Evolutionary conservation across 2,888 invertebrate genomes (phyloP).

Genomic region (Penaeus monodon): DNA sequence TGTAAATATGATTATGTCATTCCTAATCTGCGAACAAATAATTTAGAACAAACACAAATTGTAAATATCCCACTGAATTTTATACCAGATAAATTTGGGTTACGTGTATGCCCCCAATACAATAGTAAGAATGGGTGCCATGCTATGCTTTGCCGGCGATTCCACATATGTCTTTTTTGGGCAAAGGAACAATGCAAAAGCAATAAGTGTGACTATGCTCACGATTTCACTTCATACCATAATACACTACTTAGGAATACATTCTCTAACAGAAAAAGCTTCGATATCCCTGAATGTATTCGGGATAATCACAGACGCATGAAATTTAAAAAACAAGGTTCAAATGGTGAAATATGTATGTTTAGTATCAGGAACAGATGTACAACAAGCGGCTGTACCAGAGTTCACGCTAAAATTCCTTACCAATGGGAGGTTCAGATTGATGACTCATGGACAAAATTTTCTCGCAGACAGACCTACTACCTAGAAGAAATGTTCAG

Average conservation of each 20-base stretch:
- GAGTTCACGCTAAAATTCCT: slow-evolving; percentile 29
- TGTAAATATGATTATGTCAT: slow-evolving; percentile 46
- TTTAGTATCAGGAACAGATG: slow-evolving; percentile 41
- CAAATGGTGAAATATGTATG: slow-evolving; percentile 33
- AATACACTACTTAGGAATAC: slow-evolving; percentile 17
- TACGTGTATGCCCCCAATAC: slow-evolving; percentile 46
- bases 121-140: slow-evolving; percentile 42
- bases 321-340: neutral
- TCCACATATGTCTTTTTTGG: slow-evolving; percentile 55
- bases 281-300: slow-evolving; percentile 5
- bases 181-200: slow-evolving; percentile 34
- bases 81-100: slow-evolving; percentile 18
- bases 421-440: slow-evolving; percentile 52
- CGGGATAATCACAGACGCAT: slow-evolving; percentile 31
- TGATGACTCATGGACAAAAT: slow-evolving; percentile 22
- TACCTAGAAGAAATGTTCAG: slow-evolving; percentile 41
- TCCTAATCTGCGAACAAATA: neutral
- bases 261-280: neutral
- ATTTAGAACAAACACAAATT: neutral
- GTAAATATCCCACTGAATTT: neutral
- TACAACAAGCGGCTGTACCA: slow-evolving; percentile 24
- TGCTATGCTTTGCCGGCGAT: slow-evolving; percentile 37
- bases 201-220: slow-evolving; percentile 35
- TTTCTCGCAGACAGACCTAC: slow-evolving; percentile 34
- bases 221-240: slow-evolving; percentile 30